Evolutionary conservation across 1,140 invertebrate species (phyloP), one percentile per base, ranked within the genome.

Genomic region (Drosophila carrolli): DNA sequence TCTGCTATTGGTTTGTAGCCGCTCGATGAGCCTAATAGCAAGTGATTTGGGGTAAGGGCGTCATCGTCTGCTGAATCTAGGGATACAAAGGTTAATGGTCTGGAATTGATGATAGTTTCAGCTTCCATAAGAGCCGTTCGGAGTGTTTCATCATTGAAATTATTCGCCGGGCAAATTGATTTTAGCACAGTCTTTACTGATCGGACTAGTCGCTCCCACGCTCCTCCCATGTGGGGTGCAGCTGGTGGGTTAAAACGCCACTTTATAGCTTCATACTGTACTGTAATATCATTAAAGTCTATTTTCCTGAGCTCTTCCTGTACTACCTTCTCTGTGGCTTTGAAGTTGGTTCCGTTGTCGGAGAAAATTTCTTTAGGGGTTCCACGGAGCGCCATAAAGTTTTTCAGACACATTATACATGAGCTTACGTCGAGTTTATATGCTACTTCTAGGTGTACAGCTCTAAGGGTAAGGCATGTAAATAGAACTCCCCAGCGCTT

Each of bases 331-430:
- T 51, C 37, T 5, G 41, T 55, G 1, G 29, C 50, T 37, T 55
- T 63, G 10, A 63, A 56, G n/a, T 65, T 65, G 14, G 19, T 57
- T 5, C 19, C 19, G 16, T 65, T 38, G 11, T 47, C 35, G 10
- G 53, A 65, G 23, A 38, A 65, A 5, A 65, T 48, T 32, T 57
- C 7, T 35, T 14, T 65, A 19, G 13, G 41, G 4, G 29, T 55
- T 27, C n/a, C 13, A 14, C 51, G 51, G 2, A 19, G 29, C 4
- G 32, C 10, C 32, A 65, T 57, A 5, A 40, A 57, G 23, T 40
- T 63, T 11, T 29, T 9, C 0, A 63, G n/a, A 10, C 59, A 32
- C 51, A 55, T 63, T 23, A 35, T 13, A 5, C 14, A 61, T 3
- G 27, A 41, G 14, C 47, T 35, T 9, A 29, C n/a, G 13, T 53